Base-by-base conservation (phyloP, 64 coral and sea anemone species). In the Cladopsammia gracilis region DNA sequence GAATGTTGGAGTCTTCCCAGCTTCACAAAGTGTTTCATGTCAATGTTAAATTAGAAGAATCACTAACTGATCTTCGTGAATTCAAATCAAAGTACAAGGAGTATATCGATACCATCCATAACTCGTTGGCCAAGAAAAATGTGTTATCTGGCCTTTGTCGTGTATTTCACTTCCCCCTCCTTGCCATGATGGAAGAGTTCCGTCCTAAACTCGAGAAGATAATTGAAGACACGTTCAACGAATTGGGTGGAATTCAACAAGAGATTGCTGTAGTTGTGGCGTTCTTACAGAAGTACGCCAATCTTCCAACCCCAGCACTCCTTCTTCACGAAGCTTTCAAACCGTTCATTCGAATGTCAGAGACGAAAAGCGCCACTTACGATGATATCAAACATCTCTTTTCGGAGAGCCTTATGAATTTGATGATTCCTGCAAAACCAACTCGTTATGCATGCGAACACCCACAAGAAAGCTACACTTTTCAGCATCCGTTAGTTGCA, bases 151-250 rank as follows among this genome's bases (percentile, higher is more conserved):
- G 42, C 60, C 47, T 64, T 15, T 62, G 91, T 42, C 77, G 93
- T 20, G 93, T 95, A 4, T 95, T 95, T 56, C 93, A 95, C 74
- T 95, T 95, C 46, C 93, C 93, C 14, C 79, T 95, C 4, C 69
- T 95, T 52, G 77, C 93, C 15, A 95, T 95, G 93, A 45, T 95
- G 10, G 54, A 95, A 23, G 78, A 86, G 59, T 95, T 95, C 25
- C 79, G 93, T 19, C 78, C 86, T 54, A 95, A 89, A 69, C 79
- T 95, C 13, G 62, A 75, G 48, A 69, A 83, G 57, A 95, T 95
- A 42, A 82, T 95, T 10, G 70, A 82, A 69, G 87, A 89, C 64
- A 94, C 66, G 12, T 70, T 94, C 60, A 71, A 89, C 20, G 87
- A 89, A 15, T 25, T 95, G 60, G 50, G 67, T 7, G 62, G 68